Conservation (phyloP, 2,797 vertebrate species). For the Sebastes diaconus region DNA sequence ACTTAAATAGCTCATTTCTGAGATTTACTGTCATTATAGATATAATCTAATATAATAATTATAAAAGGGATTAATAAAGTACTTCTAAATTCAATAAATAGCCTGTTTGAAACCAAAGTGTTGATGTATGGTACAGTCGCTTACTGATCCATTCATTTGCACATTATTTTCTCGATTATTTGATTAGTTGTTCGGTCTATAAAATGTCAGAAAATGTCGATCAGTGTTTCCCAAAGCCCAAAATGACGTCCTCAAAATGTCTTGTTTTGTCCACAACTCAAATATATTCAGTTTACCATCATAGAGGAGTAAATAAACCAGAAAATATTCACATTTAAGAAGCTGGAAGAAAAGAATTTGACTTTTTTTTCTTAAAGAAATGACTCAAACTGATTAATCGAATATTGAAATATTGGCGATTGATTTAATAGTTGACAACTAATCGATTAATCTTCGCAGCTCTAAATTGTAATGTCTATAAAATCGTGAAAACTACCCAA, state of each 20-base stretch:
- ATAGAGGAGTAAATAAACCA: fast-evolving
- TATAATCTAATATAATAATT: background rate
- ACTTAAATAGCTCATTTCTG: fast-evolving
- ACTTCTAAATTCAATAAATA: background rate
- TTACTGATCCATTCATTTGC: background rate
- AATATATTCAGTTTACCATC: no score
- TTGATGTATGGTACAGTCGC: background rate
- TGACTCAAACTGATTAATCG: no score
- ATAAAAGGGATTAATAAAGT: background rate
- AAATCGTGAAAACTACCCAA: background rate
- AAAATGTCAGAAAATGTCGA: background rate
- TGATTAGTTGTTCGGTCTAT: fast-evolving
- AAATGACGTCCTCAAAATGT: no score
- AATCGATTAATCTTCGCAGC: no score
- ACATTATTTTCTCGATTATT: background rate
- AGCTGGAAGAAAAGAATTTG: no score
- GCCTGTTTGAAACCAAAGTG: background rate
- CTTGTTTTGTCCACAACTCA: no score
- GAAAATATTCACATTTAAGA: no score
- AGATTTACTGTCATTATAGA: background rate
- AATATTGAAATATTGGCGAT: no score
- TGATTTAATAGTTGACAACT: no score
- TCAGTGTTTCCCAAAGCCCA: no score
- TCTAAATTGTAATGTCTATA: background rate
- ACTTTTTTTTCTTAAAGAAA: no score